A percentile compares a stretch with the other conserved stretches of the same genome.
These are phyloP conservation scores for Meleagris gallopavo DNA, from an alignment of 2,113 vertebrate species.

Conservation along the genomic window DNA sequence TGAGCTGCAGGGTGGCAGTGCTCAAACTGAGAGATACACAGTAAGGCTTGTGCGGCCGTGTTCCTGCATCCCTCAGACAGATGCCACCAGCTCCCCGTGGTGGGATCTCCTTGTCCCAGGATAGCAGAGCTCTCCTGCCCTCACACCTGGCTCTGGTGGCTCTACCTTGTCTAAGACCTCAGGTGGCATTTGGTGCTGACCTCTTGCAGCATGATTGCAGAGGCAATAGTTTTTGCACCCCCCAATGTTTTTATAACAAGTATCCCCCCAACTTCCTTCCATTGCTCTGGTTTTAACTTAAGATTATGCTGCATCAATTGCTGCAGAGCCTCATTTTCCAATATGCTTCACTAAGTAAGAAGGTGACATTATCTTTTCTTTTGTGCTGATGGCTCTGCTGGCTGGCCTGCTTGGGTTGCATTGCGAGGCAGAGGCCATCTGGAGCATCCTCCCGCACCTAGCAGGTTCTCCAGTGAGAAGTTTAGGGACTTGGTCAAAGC, in stretches of 20 bases:
- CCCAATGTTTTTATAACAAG: neutral
- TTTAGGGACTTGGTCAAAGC: neutral
- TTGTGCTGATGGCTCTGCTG: neutral
- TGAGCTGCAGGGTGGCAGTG: neutral
- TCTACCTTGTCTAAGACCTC: neutral
- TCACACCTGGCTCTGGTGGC: neutral
- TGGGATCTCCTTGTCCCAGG: neutral
- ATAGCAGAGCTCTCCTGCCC: neutral
- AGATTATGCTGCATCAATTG: neutral
- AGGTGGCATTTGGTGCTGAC: accelerated
- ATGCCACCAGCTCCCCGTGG: neutral
- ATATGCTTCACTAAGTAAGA: neutral
- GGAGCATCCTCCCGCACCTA: neutral
- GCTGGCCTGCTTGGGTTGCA: neutral
- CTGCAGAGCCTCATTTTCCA: neutral
- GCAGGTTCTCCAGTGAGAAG: conserved; percentile 44
- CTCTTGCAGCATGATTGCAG: neutral
- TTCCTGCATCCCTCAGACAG: neutral
- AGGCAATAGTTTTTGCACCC: neutral
- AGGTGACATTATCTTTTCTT: neutral
- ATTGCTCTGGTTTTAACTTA: neutral
- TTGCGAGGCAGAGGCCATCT: conserved; percentile 11
- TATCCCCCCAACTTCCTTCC: neutral
- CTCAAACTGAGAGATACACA: neutral
- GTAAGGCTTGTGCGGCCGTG: neutral